phyloP scores from a whole-genome alignment of 2,797 vertebrate genomes.

The Crenuchus spilurus region DNA sequence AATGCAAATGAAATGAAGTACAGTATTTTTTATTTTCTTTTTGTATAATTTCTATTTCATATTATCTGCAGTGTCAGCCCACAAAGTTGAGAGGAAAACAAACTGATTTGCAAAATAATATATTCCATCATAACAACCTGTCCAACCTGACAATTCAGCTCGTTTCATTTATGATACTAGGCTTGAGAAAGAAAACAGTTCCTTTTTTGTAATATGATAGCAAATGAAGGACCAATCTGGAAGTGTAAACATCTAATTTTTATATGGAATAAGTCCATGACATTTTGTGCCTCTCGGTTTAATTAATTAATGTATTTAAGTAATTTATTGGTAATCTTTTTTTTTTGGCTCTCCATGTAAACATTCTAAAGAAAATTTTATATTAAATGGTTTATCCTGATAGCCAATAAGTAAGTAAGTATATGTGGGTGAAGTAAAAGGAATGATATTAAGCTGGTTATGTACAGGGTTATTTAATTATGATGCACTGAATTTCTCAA shows the following conservation, averaged over 20 bases:
- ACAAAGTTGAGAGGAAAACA: slow-evolving; percentile 38
- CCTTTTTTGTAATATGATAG: not conserved
- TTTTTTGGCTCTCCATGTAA: slow-evolving; percentile 2
- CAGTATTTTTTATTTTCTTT: slow-evolving; percentile 71
- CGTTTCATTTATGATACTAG: not conserved
- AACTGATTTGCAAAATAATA: slow-evolving; percentile 11
- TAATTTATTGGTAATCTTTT: slow-evolving; percentile 13
- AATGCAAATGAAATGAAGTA: slow-evolving; percentile 58
- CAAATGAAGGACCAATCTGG: not conserved
- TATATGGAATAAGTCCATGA: slow-evolving; percentile 2
- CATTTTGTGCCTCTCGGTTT: slow-evolving; percentile 33
- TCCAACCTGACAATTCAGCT: not conserved
- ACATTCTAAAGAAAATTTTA: not conserved
- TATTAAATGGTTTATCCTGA: not conserved
- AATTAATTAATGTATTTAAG: slow-evolving; percentile 6
- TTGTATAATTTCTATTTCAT: slow-evolving; percentile 73
- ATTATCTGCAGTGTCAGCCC: slow-evolving; percentile 65
- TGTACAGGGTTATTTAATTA: slow-evolving; percentile 13
- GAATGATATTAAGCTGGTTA: not conserved
- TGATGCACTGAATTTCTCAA: not conserved
- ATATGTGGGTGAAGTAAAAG: not conserved
- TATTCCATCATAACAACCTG: slow-evolving; percentile 5
- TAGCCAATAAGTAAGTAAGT: not conserved
- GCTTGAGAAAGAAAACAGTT: not conserved
- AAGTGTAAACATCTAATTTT: not conserved